Percentiles rank a stretch among this genome's conserved stretches.
Evolutionary conservation across 2,113 vertebrate genomes (phyloP).

Genomic region (Sylvietta virens): DNA sequence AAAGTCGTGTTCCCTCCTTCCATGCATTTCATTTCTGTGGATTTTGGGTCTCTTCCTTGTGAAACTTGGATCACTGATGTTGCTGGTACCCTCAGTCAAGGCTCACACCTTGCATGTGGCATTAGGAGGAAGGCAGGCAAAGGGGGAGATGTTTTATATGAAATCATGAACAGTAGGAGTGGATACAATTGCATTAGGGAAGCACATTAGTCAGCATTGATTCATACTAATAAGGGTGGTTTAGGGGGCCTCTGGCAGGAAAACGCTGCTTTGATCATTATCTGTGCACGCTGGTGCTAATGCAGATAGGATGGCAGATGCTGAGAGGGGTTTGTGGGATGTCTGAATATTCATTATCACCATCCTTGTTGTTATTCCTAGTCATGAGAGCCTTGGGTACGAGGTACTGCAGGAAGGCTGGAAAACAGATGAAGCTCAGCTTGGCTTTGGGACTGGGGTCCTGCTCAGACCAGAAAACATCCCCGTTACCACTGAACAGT

Average conservation of each 20-base stretch:
- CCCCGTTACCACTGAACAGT: not conserved
- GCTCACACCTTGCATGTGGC: not conserved
- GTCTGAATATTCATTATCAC: conserved; percentile 60
- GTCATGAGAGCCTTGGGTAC: conserved; percentile 16
- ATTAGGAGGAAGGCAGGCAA: not conserved
- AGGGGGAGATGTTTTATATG: not conserved
- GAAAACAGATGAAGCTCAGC: conserved; percentile 26
- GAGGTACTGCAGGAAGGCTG: not conserved
- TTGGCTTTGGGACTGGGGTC: not conserved
- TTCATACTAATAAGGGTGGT: conserved; percentile 47
- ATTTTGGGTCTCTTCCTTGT: not conserved
- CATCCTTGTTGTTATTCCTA: conserved; percentile 24
- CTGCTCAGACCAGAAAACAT: not conserved
- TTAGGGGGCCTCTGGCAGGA: conserved; percentile 55
- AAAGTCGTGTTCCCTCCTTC: not conserved
- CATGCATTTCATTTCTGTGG: not conserved
- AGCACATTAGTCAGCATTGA: conserved; percentile 42
- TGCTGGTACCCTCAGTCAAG: not conserved
- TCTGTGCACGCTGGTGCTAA: conserved; percentile 45
- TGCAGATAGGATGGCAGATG: conserved; percentile 42
- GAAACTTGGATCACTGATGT: not conserved
- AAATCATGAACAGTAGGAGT: conserved; percentile 1
- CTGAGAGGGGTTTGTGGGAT: conserved; percentile 50
- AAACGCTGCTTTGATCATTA: conserved; percentile 59
- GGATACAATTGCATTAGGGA: conserved; percentile 35